Percentiles rank a stretch among this genome's conserved stretches.
These are phyloP conservation scores for cat (Felis catus) DNA, from an alignment of 2,113 vertebrate genomes.

Conservation along the genomic window F.catus_Fca126_mat1.0 CM031424.1:78706001-78706500, in stretches of 20 bases:
- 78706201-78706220: neutral
- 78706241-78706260: neutral
- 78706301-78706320: neutral
- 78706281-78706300: neutral
- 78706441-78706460: neutral
- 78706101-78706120: neutral
- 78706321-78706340: neutral
- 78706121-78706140: neutral
- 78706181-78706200: neutral
- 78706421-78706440: neutral
- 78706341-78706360: neutral
- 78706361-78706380: neutral
- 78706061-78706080: neutral
- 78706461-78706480: neutral
- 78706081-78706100: neutral
- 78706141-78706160: neutral
- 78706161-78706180: neutral
- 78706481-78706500: neutral
- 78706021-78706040: neutral
- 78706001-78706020: neutral
- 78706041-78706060: neutral
- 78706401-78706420: neutral
- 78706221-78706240: neutral
- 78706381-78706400: neutral
- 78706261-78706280: neutral